These are phyloP conservation scores for Chaetorhynchus papuensis DNA, from an alignment of 2,113 vertebrate species.

Conservation along the genomic window DNA sequence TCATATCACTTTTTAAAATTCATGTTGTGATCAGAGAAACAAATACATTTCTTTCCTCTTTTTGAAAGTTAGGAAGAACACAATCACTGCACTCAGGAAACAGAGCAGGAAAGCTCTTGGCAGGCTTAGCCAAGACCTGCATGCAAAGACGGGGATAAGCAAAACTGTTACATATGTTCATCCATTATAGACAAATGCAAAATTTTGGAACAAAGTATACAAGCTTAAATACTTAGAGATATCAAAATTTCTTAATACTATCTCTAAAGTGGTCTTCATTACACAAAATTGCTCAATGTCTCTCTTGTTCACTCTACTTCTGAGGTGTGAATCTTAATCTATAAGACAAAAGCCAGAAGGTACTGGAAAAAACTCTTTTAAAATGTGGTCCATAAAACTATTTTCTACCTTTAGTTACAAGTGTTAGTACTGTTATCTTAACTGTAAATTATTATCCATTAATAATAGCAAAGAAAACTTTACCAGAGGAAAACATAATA, in stretches of 20 bases:
- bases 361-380: background rate
- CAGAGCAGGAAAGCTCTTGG: background rate
- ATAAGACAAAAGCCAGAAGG: background rate
- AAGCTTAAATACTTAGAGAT: background rate
- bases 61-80: background rate
- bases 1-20: background rate
- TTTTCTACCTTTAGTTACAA: background rate
- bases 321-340: background rate
- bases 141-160: background rate
- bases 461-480: background rate
- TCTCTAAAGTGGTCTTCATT: background rate
- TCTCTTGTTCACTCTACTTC: background rate
- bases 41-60: background rate
- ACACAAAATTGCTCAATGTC: background rate
- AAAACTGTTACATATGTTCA: background rate
- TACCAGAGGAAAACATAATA: background rate
- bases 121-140: background rate
- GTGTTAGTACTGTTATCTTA: background rate
- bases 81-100: background rate
- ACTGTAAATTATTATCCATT: background rate
- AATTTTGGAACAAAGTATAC: background rate
- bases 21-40: background rate
- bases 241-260: background rate
- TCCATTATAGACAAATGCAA: rapidly evolving
- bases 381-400: background rate